Conservation (phyloP, 92 coral and sea anemone genomes). For the Blastomussa wellsi region DNA sequence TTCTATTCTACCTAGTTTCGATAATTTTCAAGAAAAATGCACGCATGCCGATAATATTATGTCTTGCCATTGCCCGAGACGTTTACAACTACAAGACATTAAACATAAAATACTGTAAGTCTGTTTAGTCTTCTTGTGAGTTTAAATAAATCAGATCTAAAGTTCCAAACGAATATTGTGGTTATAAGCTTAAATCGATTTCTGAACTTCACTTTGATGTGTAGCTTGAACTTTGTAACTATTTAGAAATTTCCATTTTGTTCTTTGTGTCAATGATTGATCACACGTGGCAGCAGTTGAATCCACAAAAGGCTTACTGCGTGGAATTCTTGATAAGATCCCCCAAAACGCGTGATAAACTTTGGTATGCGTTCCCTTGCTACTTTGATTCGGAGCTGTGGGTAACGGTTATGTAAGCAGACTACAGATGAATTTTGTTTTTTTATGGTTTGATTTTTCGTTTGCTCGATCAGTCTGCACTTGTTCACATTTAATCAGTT, state of each 20-base stretch:
- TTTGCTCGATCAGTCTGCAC: too few species aligned
- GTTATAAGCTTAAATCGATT: not conserved
- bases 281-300: not conserved
- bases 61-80: too few species aligned
- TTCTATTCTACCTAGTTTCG: not conserved
- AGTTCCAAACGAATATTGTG: not conserved
- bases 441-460: not conserved
- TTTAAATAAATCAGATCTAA: not conserved
- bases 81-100: not conserved
- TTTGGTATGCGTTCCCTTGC: not conserved
- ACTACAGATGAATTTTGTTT: not conserved
- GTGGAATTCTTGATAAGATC: not conserved
- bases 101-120: too few species aligned
- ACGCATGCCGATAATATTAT: not conserved
- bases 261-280: not conserved
- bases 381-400: not conserved
- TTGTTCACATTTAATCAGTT: too few species aligned
- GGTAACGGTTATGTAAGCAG: not conserved
- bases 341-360: too few species aligned
- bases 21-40: not conserved
- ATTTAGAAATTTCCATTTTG: not conserved
- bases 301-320: not conserved
- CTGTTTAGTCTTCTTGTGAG: not conserved
- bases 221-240: not conserved
- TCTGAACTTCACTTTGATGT: not conserved